Percentiles rank a stretch among this genome's conserved stretches.
phyloP scores from a whole-genome alignment of 2,113 vertebrate genomes.

The Laterallus jamaicensis region DNA sequence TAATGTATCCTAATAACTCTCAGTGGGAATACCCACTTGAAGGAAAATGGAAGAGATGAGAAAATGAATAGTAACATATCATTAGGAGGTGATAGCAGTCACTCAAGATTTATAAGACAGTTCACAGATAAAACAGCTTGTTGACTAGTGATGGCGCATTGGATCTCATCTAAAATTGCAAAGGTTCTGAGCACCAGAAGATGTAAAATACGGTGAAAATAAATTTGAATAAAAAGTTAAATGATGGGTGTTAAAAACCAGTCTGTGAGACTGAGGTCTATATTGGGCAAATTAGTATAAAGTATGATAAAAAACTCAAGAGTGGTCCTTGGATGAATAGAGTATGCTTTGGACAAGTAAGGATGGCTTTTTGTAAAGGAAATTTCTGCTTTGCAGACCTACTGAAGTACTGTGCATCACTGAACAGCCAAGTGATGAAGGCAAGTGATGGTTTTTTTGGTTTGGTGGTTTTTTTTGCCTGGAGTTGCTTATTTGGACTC shows the following conservation, averaged over 20 bases:
- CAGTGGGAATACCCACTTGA: constrained; percentile 14
- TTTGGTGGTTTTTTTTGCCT: background rate
- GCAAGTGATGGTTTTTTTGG: rapidly evolving
- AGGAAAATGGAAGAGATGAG: background rate
- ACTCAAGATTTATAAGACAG: background rate
- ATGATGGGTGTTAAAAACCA: background rate
- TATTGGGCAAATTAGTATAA: background rate
- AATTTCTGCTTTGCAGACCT: background rate
- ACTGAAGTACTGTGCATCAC: background rate
- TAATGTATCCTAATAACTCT: constrained; percentile 13
- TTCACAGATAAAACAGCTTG: background rate
- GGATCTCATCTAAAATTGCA: background rate
- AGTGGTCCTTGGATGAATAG: background rate
- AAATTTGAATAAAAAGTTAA: background rate
- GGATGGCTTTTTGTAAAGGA: background rate
- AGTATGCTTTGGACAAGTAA: background rate
- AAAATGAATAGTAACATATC: background rate
- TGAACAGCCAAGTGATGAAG: background rate
- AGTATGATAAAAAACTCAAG: background rate
- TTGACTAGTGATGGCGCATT: background rate
- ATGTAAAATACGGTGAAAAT: background rate
- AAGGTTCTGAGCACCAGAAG: background rate
- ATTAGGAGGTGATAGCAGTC: background rate
- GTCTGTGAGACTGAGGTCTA: background rate
- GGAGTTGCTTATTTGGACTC: background rate